Evolutionary conservation across 1,140 invertebrate genomes (phyloP).

Genomic region (Sweltsa coloradensis): DNA sequence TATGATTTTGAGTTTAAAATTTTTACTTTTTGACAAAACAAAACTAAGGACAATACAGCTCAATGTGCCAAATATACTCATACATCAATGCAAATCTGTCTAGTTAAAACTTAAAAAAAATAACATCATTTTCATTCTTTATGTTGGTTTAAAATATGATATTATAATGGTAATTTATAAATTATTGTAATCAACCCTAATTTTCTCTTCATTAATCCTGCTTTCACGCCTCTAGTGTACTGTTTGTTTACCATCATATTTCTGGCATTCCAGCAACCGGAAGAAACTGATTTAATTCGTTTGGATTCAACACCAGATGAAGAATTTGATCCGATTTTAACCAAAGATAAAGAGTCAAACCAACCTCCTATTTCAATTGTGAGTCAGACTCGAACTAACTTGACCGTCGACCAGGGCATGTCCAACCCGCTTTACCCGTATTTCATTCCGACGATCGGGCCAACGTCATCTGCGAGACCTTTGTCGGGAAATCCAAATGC

Average conservation of each 20-base stretch:
- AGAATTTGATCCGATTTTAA: constrained; percentile 45
- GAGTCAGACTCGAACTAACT: constrained; percentile 29
- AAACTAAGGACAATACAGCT: too few species aligned
- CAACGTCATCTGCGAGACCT: not conserved
- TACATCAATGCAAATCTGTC: too few species aligned
- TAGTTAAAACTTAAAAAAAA: not conserved
- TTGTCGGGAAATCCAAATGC: constrained; percentile 5
- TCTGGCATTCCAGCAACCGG: not conserved
- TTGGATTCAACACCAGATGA: constrained; percentile 41
- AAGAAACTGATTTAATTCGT: constrained; percentile 39
- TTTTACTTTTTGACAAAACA: too few species aligned
- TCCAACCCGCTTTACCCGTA: constrained; percentile 46
- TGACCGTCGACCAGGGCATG: constrained; percentile 30
- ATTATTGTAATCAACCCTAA: not conserved
- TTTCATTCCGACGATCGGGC: constrained; percentile 28
- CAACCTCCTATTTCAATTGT: constrained; percentile 19
- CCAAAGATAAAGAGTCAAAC: constrained; percentile 22
- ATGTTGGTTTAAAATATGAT: constrained; percentile 3
- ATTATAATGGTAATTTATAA: not conserved
- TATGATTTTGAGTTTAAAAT: too few species aligned
- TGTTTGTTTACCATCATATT: not conserved
- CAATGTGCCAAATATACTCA: too few species aligned
- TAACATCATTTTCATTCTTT: not conserved
- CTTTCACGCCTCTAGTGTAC: not conserved
- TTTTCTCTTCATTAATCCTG: not conserved